Percentiles rank a stretch among this genome's conserved stretches.
phyloP scores from a whole-genome alignment of 1,140 invertebrate genomes.

The Alviniconcha marisindica region DNA sequence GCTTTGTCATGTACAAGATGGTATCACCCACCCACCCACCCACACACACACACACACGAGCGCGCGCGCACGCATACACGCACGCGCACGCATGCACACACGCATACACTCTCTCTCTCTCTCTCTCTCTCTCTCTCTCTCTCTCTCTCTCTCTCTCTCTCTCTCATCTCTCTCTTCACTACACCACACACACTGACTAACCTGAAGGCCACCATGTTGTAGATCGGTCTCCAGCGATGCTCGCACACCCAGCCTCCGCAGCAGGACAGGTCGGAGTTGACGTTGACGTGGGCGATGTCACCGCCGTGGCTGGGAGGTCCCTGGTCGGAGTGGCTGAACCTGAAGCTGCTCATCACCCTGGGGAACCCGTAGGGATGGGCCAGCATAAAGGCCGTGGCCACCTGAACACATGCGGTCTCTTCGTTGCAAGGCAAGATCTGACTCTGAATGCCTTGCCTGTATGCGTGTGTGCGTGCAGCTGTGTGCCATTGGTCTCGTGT shows the following conservation, averaged over 20 bases:
- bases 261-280: constrained; percentile 76
- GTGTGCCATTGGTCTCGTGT: too few species aligned
- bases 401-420: too few species aligned
- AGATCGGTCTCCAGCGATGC: constrained; percentile 89
- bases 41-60: too few species aligned
- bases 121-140: not conserved
- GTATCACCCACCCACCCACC: too few species aligned
- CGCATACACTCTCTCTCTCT: too few species aligned
- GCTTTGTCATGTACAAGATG: too few species aligned
- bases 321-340: constrained; percentile 71
- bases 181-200: not conserved
- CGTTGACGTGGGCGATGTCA: constrained; percentile 80
- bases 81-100: not conserved
- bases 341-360: constrained; percentile 86
- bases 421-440: too few species aligned
- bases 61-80: not conserved
- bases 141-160: too few species aligned
- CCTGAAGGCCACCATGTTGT: constrained; percentile 82
- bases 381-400: constrained; percentile 87
- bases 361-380: constrained; percentile 86
- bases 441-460: not conserved
- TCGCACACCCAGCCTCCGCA: constrained; percentile 91
- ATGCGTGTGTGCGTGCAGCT: too few species aligned
- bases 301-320: constrained; percentile 76
- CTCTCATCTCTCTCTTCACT: too few species aligned